Evolutionary conservation across 92 coral and sea anemone genomes (phyloP), one percentile per base, ranked within the genome.

Genomic region (Parazoanthus darwini): DNA sequence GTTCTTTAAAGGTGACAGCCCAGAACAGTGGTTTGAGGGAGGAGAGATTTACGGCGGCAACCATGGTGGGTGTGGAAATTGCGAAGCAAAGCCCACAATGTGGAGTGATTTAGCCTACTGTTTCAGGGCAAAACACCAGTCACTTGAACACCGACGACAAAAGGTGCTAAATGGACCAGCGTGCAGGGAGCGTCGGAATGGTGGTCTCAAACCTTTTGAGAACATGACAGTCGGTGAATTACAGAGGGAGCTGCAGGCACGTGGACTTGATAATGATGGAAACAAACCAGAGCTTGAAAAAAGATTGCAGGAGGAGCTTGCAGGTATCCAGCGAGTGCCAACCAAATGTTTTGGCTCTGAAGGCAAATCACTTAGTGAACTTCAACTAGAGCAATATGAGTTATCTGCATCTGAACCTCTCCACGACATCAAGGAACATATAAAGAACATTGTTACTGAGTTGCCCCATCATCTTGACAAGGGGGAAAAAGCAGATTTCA

Each of bases 41-140:
- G 91, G 91, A 5, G 89, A 91, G 82, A 88, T 72, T 65, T 77
- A 78, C 38, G 93, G 93, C 2, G 93, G 89, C 3, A 88, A 88
- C 23, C 48, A 25, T 77, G 91, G 83, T 16, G 78, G 91, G 8
- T 91, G 91, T 80, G 83, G 81, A 46, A 51, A 54, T 46, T 90
- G 90, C 38, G 81, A 82, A 67, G 88, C 85, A 35, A 71, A 75
- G 29, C 81, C 89, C 5, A 59, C 65, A 16, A 77, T 86, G 66
- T 88, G 81, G 70, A 51, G 43, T 22, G 86, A 88, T 78, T 81
- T 91, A 13, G 74, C 26, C 44, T 82, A 82, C 70, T 67, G 81
- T n/a, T 83, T 88, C 7, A 37, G 74, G 25, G 90, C 87, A 73
- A 44, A 33, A 56, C 82, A 81, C 7, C 65, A 72, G 11, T 26